Conservation (phyloP, 2,797 vertebrate genomes). For the Champsocephalus gunnari region DNA sequence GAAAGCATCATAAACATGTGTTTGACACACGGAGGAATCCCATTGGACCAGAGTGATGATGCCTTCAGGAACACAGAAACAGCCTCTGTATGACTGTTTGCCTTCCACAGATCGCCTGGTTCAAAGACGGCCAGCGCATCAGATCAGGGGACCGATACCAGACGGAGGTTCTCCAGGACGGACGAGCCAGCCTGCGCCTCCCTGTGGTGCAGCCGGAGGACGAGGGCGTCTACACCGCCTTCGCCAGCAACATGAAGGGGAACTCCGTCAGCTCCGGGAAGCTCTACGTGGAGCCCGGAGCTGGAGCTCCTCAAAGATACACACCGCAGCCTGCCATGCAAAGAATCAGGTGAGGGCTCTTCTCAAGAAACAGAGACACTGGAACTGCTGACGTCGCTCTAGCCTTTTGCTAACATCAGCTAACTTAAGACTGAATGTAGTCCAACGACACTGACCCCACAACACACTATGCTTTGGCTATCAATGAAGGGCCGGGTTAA, state of each 20-base stretch:
- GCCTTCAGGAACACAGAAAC: too few relatives aligned
- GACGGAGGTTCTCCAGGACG: constrained; percentile 93
- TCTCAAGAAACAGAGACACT: background rate
- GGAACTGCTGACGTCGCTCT: too few relatives aligned
- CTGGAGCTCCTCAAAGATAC: constrained; percentile 85
- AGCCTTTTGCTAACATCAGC: too few relatives aligned
- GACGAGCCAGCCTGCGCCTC: constrained; percentile 92
- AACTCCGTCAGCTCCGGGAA: constrained; percentile 96
- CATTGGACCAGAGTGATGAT: too few relatives aligned
- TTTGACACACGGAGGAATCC: too few relatives aligned
- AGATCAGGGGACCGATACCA: constrained; percentile 88
- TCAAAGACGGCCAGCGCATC: constrained; percentile 96
- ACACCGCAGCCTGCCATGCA: constrained; percentile 90
- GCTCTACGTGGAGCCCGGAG: constrained; percentile 91
- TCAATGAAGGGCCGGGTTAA: too few relatives aligned
- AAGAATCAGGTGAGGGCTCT: constrained; percentile 88
- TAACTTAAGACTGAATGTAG: too few relatives aligned
- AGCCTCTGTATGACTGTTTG: background rate
- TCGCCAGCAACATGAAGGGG: constrained; percentile 93
- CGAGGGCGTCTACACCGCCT: constrained; percentile 95
- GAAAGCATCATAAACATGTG: too few relatives aligned
- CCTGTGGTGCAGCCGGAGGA: constrained; percentile 92
- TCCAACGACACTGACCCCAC: too few relatives aligned
- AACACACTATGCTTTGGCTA: too few relatives aligned
- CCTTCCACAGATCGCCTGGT: constrained; percentile 91